Percentiles rank a stretch among this genome's conserved stretches.
Evolutionary conservation across 2,797 vertebrate genomes (phyloP).

Genomic region (Phrynocephalus forsythii): DNA sequence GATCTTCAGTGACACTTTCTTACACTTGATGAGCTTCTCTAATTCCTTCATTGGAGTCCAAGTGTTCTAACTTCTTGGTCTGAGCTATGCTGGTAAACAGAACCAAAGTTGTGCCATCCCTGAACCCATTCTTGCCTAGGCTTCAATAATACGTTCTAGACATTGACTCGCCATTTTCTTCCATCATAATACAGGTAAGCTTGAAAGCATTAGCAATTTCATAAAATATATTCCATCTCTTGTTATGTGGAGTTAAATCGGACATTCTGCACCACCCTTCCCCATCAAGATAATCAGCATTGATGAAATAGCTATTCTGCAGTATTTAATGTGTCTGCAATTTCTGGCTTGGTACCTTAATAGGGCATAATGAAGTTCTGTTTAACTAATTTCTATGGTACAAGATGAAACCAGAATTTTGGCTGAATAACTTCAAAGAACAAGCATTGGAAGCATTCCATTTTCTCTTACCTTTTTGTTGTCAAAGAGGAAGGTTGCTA

Average conservation of each 20-base stretch:
- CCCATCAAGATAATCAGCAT: constrained; percentile 29
- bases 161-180: constrained; percentile 46
- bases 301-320: constrained; percentile 44
- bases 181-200: constrained; percentile 50
- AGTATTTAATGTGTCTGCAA: background rate
- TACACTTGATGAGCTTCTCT: too few relatives aligned
- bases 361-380: accelerated
- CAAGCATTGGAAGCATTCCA: background rate
- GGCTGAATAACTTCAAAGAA: background rate
- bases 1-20: too few relatives aligned
- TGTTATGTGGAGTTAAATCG: constrained; percentile 57
- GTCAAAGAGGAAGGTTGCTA: background rate
- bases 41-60: too few relatives aligned
- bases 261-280: constrained; percentile 54
- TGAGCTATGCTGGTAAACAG: too few relatives aligned
- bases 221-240: constrained; percentile 56
- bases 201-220: constrained; percentile 57
- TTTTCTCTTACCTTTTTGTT: background rate
- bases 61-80: too few relatives aligned
- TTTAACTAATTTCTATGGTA: background rate
- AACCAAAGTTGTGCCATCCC: constrained; percentile 3
- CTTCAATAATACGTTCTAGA: constrained; percentile 50
- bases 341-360: constrained; percentile 10
- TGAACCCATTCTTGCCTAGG: constrained; percentile 10
- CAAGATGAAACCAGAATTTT: constrained; percentile 17